phyloP scores from a whole-genome alignment of 1,140 invertebrate genomes.

The Eupristina koningsbergeri region DNA sequence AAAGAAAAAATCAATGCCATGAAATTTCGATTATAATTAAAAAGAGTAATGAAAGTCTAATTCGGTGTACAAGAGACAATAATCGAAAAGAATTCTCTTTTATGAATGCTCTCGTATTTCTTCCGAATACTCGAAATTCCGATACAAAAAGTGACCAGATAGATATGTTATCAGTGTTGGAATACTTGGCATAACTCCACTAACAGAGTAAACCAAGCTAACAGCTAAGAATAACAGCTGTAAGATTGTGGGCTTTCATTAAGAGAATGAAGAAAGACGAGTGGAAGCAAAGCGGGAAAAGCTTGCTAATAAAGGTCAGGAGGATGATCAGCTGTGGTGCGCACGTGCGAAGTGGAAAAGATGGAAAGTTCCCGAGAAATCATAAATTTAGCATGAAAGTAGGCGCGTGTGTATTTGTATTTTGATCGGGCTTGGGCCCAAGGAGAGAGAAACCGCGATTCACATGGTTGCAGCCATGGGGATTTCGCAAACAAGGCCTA shows the following conservation, averaged over 20 bases:
- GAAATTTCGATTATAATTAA: too few relatives aligned
- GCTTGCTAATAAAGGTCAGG: slow-evolving; percentile 21
- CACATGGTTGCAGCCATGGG: not conserved
- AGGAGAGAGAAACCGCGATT: not conserved
- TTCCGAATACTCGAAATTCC: too few relatives aligned
- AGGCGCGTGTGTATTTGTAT: not conserved
- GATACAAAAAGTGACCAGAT: too few relatives aligned
- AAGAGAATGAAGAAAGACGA: not conserved
- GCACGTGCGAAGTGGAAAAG: not conserved
- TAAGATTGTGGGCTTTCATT: not conserved
- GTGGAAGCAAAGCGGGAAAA: not conserved
- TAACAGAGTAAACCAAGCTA: not conserved
- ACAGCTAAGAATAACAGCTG: not conserved
- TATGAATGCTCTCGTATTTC: too few relatives aligned
- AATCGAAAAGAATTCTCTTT: too few relatives aligned
- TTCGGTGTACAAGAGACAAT: too few relatives aligned
- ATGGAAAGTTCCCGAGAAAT: not conserved
- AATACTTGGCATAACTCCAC: too few relatives aligned
- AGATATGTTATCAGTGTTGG: not conserved
- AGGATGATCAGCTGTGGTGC: slow-evolving; percentile 9
- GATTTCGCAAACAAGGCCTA: not conserved
- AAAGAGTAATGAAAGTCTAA: too few relatives aligned
- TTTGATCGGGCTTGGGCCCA: too few relatives aligned
- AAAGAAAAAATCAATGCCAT: too few relatives aligned
- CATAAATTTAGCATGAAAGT: not conserved